Base-by-base conservation (phyloP, 2,888 invertebrate species). In the Nemotelus pantherinus region DNA sequence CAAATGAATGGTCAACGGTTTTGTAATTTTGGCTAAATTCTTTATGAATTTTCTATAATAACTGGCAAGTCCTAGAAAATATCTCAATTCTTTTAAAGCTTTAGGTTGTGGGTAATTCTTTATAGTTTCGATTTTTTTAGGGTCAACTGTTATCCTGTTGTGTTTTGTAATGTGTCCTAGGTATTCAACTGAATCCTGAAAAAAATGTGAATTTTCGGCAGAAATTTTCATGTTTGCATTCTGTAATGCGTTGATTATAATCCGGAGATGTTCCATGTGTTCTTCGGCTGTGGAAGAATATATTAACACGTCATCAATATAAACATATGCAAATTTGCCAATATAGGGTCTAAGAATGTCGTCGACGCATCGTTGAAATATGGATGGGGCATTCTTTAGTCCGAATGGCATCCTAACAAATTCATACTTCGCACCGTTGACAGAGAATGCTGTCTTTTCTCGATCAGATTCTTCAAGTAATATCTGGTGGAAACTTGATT, bases 151-250 rank as follows among this genome's bases (percentile, higher is more conserved):
- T 63, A 63, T 63, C 4, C 63, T 39, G 39, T 43, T 43, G 45
- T 77, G 74, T 7, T 77, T 78, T 25, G 80, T 81, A 2, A 77
- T 78, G 43, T 78, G 63, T 41, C 63, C 79, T 63, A 80, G 77
- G 82, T 81, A 74, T 43, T 63, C 63, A 7, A 25, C 43, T 63
- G 55, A n/a, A 57, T 3, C 3, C 43, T 63, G 39, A 25, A 65
- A 65, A 47, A 65, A 65, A n/a, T 80, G 67, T 2, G 80, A 81
- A 79, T 82, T 83, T 25, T 81, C 80, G 57, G 80, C 48, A 5
- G 81, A 80, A 10, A 82, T 81, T 77, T 81, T 81, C 80, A 82
- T 80, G 50, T 82, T 78, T 4, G 77, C 76, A 43, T 72, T 53
- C 7, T 67, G 64, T 4, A 80, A 53, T 78, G 78, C 60, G 77